These are phyloP conservation scores for Atrina japonica DNA, from an alignment of 2,888 invertebrate genomes.

Conservation along the genomic window DNA sequence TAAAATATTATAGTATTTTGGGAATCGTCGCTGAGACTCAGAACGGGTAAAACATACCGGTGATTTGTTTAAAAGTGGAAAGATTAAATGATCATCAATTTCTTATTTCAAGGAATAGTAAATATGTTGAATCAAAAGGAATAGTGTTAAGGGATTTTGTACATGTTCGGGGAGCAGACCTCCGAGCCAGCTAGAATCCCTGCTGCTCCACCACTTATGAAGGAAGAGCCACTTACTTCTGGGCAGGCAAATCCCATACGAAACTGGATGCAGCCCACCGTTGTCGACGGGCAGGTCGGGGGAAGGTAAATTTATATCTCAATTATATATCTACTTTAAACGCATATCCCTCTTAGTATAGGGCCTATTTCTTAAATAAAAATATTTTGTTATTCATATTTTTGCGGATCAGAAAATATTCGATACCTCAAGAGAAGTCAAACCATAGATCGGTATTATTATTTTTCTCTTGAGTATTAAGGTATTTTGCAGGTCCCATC, in stretches of 20 bases:
- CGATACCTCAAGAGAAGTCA: too few species aligned
- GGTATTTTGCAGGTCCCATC: background rate
- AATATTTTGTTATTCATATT: too few species aligned
- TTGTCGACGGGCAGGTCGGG: slow-evolving; percentile 65
- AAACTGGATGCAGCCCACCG: slow-evolving; percentile 80
- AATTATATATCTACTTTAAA: slow-evolving; percentile 6
- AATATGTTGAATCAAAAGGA: slow-evolving; percentile 6
- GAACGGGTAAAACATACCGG: too few species aligned
- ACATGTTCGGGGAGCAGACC: slow-evolving; percentile 38
- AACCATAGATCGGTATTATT: too few species aligned
- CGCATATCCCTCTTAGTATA: too few species aligned
- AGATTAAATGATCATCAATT: too few species aligned
- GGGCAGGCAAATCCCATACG: slow-evolving; percentile 68
- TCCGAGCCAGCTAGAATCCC: slow-evolving; percentile 27
- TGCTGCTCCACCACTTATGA: slow-evolving; percentile 62
- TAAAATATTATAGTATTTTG: too few species aligned
- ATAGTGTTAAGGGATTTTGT: slow-evolving; percentile 22
- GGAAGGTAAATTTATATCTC: slow-evolving; percentile 55
- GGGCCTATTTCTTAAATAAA: too few species aligned
- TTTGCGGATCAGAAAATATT: too few species aligned
- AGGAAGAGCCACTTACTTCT: slow-evolving; percentile 73
- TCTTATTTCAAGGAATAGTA: too few species aligned
- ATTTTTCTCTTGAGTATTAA: slow-evolving; percentile 16
- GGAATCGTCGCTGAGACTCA: too few species aligned
- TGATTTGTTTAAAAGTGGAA: too few species aligned